Evolutionary conservation across 2,113 vertebrate genomes (phyloP).

Genomic region (Platysteira castanea): DNA sequence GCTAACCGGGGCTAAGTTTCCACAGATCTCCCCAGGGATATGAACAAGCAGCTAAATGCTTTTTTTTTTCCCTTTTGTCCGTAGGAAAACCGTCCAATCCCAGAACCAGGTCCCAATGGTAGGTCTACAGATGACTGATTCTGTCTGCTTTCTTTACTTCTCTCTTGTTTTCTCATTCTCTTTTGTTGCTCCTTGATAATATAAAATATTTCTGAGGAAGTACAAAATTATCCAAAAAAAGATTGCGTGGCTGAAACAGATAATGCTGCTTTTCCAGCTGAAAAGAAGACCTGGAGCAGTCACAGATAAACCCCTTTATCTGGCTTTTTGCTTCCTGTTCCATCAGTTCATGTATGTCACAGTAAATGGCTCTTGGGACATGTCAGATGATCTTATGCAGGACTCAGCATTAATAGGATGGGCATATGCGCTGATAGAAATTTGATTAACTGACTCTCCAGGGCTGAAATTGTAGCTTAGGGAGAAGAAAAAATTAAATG

Average conservation of each 20-base stretch:
- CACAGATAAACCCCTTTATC: not conserved
- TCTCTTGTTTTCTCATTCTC: not conserved
- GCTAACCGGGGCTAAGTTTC: not conserved
- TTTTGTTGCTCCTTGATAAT: not conserved
- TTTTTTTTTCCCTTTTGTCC: not conserved
- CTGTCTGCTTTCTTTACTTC: not conserved
- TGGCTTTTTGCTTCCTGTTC: not conserved
- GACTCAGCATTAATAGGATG: not conserved
- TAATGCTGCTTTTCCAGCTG: not conserved
- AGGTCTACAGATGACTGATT: slow-evolving; percentile 17
- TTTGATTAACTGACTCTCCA: not conserved
- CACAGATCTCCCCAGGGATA: not conserved
- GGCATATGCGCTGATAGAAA: not conserved
- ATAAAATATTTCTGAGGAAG: not conserved
- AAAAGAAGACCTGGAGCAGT: not conserved
- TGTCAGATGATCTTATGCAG: not conserved
- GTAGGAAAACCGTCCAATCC: slow-evolving; percentile 76
- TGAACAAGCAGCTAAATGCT: not conserved
- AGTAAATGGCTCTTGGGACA: not conserved
- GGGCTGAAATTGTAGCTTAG: not conserved
- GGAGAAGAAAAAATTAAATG: not conserved
- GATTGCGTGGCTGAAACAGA: not conserved
- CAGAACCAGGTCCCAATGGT: slow-evolving; percentile 77
- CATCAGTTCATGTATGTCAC: not conserved
- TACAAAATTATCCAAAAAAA: not conserved